A percentile compares a stretch with the other conserved stretches of the same genome.
phyloP scores from a whole-genome alignment of 2,113 vertebrate genomes.

The Channa argus region DNA sequence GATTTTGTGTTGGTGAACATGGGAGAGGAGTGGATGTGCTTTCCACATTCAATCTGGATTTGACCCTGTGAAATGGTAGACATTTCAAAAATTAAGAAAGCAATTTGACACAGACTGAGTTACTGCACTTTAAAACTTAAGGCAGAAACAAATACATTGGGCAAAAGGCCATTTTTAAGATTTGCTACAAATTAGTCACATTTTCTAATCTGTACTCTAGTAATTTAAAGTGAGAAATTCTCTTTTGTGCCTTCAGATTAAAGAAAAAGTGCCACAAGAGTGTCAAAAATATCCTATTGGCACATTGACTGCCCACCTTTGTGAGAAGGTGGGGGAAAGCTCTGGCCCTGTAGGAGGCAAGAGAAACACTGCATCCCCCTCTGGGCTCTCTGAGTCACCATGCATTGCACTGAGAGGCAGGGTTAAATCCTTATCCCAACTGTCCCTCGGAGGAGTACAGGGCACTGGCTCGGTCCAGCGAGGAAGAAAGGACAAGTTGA shows the following conservation, averaged over 20 bases:
- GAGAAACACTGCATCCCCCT: slow-evolving; percentile 76
- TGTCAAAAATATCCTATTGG: background rate
- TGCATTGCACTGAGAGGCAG: slow-evolving; percentile 75
- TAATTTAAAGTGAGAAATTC: background rate
- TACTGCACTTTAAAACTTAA: background rate
- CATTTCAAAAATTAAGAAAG: background rate
- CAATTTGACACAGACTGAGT: background rate
- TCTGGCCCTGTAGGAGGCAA: slow-evolving; percentile 32
- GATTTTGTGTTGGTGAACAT: slow-evolving; percentile 28
- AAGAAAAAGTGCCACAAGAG: background rate
- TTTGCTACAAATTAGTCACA: too few relatives aligned
- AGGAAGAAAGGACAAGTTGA: slow-evolving; percentile 67
- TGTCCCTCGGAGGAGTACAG: slow-evolving; percentile 82
- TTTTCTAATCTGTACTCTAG: background rate
- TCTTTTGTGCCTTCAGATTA: background rate
- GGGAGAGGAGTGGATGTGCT: slow-evolving; percentile 87
- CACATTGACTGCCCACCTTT: slow-evolving; percentile 63
- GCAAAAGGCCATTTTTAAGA: background rate
- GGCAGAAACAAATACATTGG: background rate
- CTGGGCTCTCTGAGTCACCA: slow-evolving; percentile 74
- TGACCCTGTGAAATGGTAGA: slow-evolving; percentile 63
- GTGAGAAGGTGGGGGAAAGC: slow-evolving; percentile 70
- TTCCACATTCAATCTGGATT: slow-evolving; percentile 70
- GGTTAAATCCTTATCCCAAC: slow-evolving; percentile 77
- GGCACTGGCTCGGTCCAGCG: slow-evolving; percentile 72